phyloP scores from a whole-genome alignment of 2,888 invertebrate genomes.

The Heteropelma amictum region DNA sequence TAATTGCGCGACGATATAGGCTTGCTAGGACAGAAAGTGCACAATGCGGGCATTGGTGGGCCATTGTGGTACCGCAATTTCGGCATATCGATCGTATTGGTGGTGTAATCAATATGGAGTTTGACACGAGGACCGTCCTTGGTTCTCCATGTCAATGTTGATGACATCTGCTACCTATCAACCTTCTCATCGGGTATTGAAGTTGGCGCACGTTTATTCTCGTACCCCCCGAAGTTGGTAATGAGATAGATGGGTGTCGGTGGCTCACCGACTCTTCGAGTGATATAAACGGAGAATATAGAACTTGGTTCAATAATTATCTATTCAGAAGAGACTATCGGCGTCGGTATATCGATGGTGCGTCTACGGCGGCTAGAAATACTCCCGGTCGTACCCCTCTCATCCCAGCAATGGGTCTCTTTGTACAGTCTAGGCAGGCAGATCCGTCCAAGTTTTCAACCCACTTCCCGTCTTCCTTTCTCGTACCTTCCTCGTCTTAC shows the following conservation, averaged over 20 bases:
- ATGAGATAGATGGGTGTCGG: constrained; percentile 12
- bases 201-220: neutral
- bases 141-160: no score
- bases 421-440: neutral
- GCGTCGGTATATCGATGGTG: constrained; percentile 14
- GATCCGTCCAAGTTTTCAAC: constrained; percentile 13
- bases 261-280: constrained; percentile 1
- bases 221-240: neutral
- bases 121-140: no score
- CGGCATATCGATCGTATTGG: no score
- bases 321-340: constrained; percentile 45
- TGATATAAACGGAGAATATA: neutral
- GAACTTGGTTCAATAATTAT: constrained; percentile 35
- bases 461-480: neutral
- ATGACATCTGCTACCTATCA: no score
- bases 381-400: no score
- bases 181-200: neutral
- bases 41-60: no score
- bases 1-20: no score
- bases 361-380: constrained; percentile 9
- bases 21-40: no score
- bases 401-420: neutral
- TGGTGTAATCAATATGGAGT: no score
- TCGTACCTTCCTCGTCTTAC: neutral
- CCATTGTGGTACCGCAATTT: no score